Evolutionary conservation across 2,113 vertebrate species (phyloP).

Genomic region (Gambusia holbrooki): DNA sequence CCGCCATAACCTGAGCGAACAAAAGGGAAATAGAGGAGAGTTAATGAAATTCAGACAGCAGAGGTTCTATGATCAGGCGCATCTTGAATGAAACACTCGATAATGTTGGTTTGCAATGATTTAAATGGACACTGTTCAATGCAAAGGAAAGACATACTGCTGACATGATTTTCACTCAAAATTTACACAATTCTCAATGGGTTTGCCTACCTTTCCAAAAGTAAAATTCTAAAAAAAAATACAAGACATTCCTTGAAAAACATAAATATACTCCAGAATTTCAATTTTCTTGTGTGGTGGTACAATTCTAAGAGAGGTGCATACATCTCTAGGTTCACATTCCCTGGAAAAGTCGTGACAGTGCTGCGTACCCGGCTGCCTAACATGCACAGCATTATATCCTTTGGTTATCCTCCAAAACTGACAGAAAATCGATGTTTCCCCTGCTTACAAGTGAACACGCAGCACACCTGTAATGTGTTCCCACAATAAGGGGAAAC

Average conservation of each 20-base stretch:
- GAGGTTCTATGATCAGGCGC: constrained; percentile 47
- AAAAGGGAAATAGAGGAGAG: not conserved
- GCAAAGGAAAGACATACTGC: not conserved
- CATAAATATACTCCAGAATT: constrained; percentile 1
- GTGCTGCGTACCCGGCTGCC: constrained; percentile 15
- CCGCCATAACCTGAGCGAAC: constrained; percentile 82
- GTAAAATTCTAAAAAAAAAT: not conserved
- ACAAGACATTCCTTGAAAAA: not conserved
- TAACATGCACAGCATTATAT: constrained; percentile 44
- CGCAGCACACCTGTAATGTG: constrained; percentile 61
- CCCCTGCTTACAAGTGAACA: constrained; percentile 64
- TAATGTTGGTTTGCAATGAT: constrained; percentile 69
- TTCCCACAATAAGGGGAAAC: constrained; percentile 57
- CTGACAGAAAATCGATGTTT: constrained; percentile 66
- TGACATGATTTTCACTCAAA: not conserved
- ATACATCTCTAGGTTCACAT: constrained; percentile 39
- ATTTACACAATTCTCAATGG: not conserved
- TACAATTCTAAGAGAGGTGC: constrained; percentile 25
- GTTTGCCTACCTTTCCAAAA: not conserved
- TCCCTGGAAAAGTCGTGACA: constrained; percentile 31
- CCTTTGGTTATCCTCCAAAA: constrained; percentile 61
- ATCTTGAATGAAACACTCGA: constrained; percentile 60
- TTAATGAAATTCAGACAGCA: constrained; percentile 12
- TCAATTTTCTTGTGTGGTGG: constrained; percentile 1
- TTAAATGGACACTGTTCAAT: not conserved